Conservation (phyloP, 37 sponge, comb jelly and placozoan genomes). For the Hormiphora californensis region DNA sequence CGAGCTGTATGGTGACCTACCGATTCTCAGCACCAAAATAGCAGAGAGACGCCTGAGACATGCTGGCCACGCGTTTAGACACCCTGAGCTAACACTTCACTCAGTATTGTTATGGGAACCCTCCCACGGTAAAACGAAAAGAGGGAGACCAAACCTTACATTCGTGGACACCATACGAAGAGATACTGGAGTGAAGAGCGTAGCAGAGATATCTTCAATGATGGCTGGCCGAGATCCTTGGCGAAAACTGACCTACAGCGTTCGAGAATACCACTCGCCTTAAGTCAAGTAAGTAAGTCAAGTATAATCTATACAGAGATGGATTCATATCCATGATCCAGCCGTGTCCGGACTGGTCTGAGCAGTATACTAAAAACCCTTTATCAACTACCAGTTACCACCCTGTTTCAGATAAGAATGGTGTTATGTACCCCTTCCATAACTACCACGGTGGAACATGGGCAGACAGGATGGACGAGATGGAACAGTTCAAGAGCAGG, state of each 20-base stretch:
- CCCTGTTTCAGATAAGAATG: too few species aligned
- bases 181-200: neutral
- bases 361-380: too few species aligned
- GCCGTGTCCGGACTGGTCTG: too few species aligned
- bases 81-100: neutral
- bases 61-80: neutral
- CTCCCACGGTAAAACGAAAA: neutral
- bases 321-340: too few species aligned
- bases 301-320: too few species aligned
- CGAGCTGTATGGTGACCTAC: neutral
- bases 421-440: neutral
- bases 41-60: too few species aligned
- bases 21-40: neutral
- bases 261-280: too few species aligned
- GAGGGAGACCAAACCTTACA: neutral
- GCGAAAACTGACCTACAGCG: too few species aligned
- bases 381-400: too few species aligned
- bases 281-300: too few species aligned
- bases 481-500: neutral
- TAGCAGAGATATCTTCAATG: neutral
- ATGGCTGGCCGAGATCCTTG: too few species aligned
- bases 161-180: neutral
- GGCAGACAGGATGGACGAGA: neutral
- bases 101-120: neutral
- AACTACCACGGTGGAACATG: constrained; percentile 19